Conservation (phyloP, 2,797 vertebrate species). For the Mus minutoides region DNA sequence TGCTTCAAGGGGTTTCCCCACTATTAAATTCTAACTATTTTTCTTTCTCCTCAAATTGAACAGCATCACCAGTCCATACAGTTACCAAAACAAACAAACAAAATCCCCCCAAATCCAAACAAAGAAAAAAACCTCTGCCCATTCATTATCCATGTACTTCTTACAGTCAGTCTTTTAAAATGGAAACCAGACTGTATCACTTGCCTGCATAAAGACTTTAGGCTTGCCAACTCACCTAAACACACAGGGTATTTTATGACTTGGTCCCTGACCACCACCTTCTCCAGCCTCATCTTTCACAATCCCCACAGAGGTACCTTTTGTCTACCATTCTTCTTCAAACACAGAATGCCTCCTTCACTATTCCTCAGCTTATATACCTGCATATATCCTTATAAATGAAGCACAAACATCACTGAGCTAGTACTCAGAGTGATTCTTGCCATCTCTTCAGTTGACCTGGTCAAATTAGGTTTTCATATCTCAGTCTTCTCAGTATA, state of each 20-base stretch:
- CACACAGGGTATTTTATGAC: background rate
- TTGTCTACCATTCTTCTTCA: background rate
- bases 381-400: background rate
- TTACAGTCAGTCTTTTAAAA: background rate
- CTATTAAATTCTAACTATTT: conserved; percentile 44
- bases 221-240: background rate
- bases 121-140: background rate
- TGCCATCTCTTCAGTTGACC: background rate
- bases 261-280: background rate
- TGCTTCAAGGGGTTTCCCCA: background rate
- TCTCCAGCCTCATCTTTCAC: background rate
- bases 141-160: background rate
- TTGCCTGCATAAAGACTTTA: background rate
- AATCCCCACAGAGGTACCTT: background rate
- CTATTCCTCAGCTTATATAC: background rate
- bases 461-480: background rate
- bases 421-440: background rate
- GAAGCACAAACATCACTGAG: background rate
- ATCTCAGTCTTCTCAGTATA: background rate
- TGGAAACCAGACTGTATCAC: background rate
- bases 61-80: background rate
- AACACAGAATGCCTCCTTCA: background rate
- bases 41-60: background rate
- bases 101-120: background rate
- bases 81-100: background rate